These are phyloP conservation scores for Crotophaga sulcirostris DNA, from an alignment of 2,113 vertebrate genomes.

Conservation along the genomic window DNA sequence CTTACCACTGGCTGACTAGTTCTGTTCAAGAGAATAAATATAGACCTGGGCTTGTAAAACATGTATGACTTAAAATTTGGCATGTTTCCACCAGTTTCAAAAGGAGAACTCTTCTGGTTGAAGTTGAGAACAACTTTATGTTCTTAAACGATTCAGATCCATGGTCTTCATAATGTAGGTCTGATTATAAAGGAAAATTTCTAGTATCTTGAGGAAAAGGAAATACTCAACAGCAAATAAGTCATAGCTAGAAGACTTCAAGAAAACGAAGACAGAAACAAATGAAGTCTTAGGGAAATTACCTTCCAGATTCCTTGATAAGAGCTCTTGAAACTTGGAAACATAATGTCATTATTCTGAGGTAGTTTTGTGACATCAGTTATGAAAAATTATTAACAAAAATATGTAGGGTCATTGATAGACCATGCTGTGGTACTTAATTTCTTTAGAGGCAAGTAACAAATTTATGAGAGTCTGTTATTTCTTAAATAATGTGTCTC, in stretches of 20 bases:
- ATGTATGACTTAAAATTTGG: neutral
- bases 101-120: neutral
- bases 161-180: neutral
- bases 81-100: neutral
- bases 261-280: constrained; percentile 12
- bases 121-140: neutral
- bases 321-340: constrained; percentile 22
- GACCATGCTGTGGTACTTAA: constrained; percentile 5
- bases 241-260: neutral
- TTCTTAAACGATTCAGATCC: neutral
- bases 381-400: constrained; percentile 34
- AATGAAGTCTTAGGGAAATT: constrained; percentile 11
- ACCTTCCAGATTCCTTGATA: constrained; percentile 12
- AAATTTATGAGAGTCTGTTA: neutral
- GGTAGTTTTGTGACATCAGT: constrained; percentile 28
- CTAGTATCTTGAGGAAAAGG: neutral
- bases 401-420: neutral
- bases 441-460: constrained; percentile 24
- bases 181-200: neutral
- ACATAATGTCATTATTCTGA: constrained; percentile 32
- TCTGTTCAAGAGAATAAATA: neutral
- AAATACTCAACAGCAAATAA: neutral
- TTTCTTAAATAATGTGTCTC: neutral
- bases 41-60: neutral
- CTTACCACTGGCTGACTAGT: neutral